Percentiles rank a stretch among this genome's conserved stretches.
Evolutionary conservation across 1,140 invertebrate genomes (phyloP).

Genomic region (Pseudomyrmex concolor): DNA sequence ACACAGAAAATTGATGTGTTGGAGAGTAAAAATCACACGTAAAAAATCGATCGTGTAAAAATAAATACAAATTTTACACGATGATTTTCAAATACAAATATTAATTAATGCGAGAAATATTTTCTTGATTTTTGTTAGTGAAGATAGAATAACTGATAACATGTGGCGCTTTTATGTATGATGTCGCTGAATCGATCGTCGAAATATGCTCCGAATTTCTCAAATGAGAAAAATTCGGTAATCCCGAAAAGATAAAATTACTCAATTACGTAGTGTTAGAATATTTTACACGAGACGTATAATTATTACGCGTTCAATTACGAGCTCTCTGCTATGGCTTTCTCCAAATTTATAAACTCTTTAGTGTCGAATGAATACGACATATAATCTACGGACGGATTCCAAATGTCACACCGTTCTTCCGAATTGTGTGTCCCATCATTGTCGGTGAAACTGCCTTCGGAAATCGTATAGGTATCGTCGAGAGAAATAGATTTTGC

Average conservation of each 20-base stretch:
- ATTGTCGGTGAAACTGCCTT: conserved; percentile 22
- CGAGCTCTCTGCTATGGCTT: conserved; percentile 36
- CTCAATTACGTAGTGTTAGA: too few relatives aligned
- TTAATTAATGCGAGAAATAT: conserved; percentile 18
- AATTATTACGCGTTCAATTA: background rate
- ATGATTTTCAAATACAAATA: background rate
- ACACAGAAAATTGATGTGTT: background rate
- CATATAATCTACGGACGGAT: conserved; percentile 58
- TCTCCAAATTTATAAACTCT: conserved; percentile 79
- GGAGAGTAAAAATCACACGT: background rate
- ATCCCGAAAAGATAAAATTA: background rate
- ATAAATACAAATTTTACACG: background rate
- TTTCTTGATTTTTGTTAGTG: background rate
- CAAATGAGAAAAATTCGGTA: too few relatives aligned
- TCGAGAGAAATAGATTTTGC: conserved; percentile 6
- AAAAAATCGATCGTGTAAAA: conserved; percentile 10
- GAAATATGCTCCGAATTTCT: background rate
- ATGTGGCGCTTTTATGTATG: background rate
- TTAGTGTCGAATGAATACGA: conserved; percentile 76
- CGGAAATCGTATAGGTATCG: conserved; percentile 49
- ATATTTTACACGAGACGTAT: background rate
- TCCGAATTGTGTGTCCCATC: conserved; percentile 3
- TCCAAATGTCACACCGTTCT: background rate
- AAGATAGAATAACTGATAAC: background rate
- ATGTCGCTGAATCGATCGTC: background rate